Conservation (phyloP, 2,113 vertebrate genomes). For the Hemiscyllium ocellatum region DNA sequence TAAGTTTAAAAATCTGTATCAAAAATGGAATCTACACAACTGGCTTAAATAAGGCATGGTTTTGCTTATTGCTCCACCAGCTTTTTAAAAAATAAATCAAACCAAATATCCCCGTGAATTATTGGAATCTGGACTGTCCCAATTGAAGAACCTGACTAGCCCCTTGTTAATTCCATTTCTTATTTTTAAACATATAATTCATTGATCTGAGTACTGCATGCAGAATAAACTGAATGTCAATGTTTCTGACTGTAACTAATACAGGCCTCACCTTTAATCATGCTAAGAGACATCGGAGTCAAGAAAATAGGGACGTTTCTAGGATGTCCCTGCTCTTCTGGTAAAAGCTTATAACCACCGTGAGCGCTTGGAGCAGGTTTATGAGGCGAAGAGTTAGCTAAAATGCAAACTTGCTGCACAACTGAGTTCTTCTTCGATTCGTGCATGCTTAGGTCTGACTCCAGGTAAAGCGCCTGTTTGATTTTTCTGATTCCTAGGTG, state of each 20-base stretch:
- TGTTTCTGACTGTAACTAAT: neutral
- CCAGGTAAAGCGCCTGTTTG: slow-evolving; percentile 64
- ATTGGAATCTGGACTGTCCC: neutral
- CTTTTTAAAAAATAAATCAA: neutral
- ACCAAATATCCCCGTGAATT: neutral
- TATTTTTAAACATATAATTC: neutral
- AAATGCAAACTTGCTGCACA: slow-evolving; percentile 57
- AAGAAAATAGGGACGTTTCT: slow-evolving; percentile 44
- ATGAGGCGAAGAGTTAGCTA: slow-evolving; percentile 58
- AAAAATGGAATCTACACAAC: neutral
- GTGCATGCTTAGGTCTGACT: slow-evolving; percentile 59
- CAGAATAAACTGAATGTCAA: neutral
- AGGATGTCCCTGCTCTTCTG: slow-evolving; percentile 49
- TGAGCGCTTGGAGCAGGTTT: slow-evolving; percentile 56
- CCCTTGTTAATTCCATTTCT: neutral
- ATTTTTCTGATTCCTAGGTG: slow-evolving; percentile 81
- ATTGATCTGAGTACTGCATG: neutral
- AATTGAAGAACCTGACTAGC: neutral
- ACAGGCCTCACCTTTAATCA: slow-evolving; percentile 39
- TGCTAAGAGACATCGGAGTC: slow-evolving; percentile 46
- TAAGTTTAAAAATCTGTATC: neutral
- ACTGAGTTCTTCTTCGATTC: slow-evolving; percentile 71
- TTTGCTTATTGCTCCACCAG: neutral
- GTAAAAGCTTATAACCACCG: slow-evolving; percentile 46
- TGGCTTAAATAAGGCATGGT: neutral